These are phyloP conservation scores for Drosophila hydei DNA, from an alignment of 1,140 invertebrate genomes.

Conservation along the genomic window DNA sequence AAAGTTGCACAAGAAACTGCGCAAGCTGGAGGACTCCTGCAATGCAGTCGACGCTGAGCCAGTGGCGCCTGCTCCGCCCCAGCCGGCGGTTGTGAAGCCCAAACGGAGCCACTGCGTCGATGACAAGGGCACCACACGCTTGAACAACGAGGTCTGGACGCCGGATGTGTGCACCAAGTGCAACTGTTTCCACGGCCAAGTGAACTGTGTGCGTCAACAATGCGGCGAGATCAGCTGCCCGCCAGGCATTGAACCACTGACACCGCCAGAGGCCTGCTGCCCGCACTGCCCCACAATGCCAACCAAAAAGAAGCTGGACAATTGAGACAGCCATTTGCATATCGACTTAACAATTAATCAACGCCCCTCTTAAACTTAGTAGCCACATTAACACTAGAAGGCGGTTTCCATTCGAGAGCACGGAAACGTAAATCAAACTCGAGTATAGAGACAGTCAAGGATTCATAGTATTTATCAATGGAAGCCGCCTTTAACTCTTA, in stretches of 20 bases:
- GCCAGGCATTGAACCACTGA: slow-evolving; percentile 64
- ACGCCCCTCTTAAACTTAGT: slow-evolving; percentile 61
- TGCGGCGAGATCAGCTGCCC: slow-evolving; percentile 74
- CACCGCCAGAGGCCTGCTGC: slow-evolving; percentile 74
- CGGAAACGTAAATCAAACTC: not conserved
- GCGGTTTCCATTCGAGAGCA: slow-evolving; percentile 8
- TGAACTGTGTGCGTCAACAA: slow-evolving; percentile 72
- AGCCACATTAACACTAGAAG: slow-evolving; percentile 61
- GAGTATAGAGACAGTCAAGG: too few relatives aligned
- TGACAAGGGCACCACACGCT: slow-evolving; percentile 78
- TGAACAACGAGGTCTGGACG: slow-evolving; percentile 85
- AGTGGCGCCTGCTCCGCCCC: slow-evolving; percentile 36
- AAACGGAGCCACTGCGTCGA: slow-evolving; percentile 84
- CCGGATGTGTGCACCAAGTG: slow-evolving; percentile 85
- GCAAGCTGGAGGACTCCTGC: slow-evolving; percentile 84
- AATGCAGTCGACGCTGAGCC: slow-evolving; percentile 54
- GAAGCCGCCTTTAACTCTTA: slow-evolving; percentile 23
- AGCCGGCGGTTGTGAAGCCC: slow-evolving; percentile 44
- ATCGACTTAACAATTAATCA: slow-evolving; percentile 65
- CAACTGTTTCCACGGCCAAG: slow-evolving; percentile 83
- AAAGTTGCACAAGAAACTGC: slow-evolving; percentile 85
- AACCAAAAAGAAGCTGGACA: slow-evolving; percentile 18
- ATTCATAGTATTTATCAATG: not conserved
- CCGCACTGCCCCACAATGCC: slow-evolving; percentile 65
- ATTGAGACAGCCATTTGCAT: slow-evolving; percentile 49